These are phyloP conservation scores for Drosophila atroscutellata DNA, from an alignment of 2,888 invertebrate genomes.

Conservation along the genomic window DNA sequence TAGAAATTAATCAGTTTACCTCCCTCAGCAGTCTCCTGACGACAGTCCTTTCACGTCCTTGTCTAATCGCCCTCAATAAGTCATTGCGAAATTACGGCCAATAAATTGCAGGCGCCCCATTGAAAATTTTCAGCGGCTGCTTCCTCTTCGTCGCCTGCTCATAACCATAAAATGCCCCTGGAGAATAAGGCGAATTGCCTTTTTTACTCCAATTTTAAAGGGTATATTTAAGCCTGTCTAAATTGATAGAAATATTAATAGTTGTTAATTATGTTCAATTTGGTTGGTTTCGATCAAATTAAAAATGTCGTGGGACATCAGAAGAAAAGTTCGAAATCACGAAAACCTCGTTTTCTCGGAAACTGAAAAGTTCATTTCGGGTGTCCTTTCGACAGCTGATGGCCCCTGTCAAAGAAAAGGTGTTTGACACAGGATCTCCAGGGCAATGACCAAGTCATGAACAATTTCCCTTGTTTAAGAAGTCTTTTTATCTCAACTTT, in stretches of 20 bases:
- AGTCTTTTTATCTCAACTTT: neutral
- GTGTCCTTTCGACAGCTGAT: neutral
- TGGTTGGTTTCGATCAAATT: neutral
- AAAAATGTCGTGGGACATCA: neutral
- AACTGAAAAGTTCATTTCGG: neutral
- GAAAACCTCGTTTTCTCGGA: neutral
- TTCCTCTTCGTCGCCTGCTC: constrained; percentile 25
- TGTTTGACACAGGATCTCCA: neutral
- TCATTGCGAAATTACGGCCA: constrained; percentile 52
- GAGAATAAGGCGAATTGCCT: constrained; percentile 7
- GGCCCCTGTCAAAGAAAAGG: neutral
- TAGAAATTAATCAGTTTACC: constrained; percentile 69
- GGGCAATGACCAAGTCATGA: neutral
- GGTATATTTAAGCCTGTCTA: neutral
- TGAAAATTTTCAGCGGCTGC: constrained; percentile 17
- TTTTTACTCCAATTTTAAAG: neutral
- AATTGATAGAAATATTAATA: neutral
- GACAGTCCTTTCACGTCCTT: constrained; percentile 43
- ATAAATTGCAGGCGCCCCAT: constrained; percentile 20
- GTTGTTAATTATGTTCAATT: neutral
- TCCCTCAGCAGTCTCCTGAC: constrained; percentile 33
- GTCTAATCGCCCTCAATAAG: constrained; percentile 68
- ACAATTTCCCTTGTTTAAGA: neutral
- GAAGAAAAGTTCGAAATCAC: neutral
- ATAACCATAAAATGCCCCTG: constrained; percentile 50